phyloP scores from a whole-genome alignment of 2,797 vertebrate genomes.

The Gymnocypris eckloni region DNA sequence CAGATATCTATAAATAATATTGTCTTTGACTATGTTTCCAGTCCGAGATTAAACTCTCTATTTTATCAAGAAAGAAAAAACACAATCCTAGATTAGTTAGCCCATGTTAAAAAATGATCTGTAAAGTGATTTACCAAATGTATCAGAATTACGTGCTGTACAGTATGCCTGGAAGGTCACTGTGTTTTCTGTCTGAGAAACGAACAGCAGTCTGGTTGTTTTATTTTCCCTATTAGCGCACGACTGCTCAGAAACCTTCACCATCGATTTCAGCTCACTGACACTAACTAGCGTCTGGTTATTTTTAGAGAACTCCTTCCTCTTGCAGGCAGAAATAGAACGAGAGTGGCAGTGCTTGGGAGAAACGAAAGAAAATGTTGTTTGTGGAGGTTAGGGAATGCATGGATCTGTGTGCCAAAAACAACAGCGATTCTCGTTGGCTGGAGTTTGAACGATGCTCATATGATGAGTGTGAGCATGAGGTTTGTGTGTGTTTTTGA shows the following conservation, averaged over 20 bases:
- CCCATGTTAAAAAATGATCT: neutral
- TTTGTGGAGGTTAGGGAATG: conserved; percentile 20
- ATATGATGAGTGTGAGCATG: neutral
- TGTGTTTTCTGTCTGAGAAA: neutral
- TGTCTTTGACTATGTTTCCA: neutral
- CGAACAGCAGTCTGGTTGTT: conserved; percentile 12
- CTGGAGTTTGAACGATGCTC: conserved; percentile 46
- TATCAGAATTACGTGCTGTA: neutral
- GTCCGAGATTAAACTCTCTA: neutral
- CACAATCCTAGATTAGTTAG: neutral
- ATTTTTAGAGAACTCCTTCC: conserved; percentile 63
- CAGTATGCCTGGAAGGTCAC: neutral
- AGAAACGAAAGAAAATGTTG: neutral
- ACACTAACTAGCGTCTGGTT: conserved; percentile 57
- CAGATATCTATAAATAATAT: neutral
- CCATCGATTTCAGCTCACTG: conserved; percentile 57
- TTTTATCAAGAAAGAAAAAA: neutral
- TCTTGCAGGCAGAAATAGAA: conserved; percentile 36
- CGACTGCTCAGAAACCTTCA: conserved; percentile 49
- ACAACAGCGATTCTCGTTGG: conserved; percentile 27
- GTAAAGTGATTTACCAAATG: neutral
- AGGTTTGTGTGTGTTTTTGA: conserved; percentile 41
- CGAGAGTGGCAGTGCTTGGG: neutral
- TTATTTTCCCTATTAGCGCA: conserved; percentile 15
- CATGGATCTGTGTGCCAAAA: conserved; percentile 43